phyloP scores from a whole-genome alignment of 2,888 invertebrate species.

The Apamea crenata region DNA sequence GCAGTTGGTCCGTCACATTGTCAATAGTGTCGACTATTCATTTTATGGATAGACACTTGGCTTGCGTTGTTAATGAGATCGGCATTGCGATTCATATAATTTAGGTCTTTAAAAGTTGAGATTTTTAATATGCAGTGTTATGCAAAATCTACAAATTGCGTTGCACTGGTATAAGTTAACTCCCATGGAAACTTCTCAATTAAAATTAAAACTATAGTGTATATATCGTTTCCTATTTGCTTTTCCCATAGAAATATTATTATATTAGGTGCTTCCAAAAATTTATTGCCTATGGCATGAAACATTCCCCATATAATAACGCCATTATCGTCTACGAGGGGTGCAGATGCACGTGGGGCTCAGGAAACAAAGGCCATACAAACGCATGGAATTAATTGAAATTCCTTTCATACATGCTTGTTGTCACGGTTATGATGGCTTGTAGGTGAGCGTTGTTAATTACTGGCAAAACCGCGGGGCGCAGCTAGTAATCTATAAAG shows the following conservation, averaged over 20 bases:
- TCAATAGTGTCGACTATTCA: background rate
- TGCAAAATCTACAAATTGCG: background rate
- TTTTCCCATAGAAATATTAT: constrained; percentile 63
- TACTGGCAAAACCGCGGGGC: too few relatives aligned
- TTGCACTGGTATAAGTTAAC: background rate
- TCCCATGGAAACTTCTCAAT: background rate
- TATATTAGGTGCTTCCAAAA: constrained; percentile 59
- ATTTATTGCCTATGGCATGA: constrained; percentile 57
- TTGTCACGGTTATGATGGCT: constrained; percentile 40
- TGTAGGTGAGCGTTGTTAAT: background rate
- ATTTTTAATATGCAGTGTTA: background rate
- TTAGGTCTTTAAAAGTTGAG: background rate
- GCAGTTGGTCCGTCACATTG: constrained; percentile 28
- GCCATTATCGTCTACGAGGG: constrained; percentile 45
- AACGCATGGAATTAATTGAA: constrained; percentile 47
- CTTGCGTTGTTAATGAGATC: background rate
- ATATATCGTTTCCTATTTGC: constrained; percentile 47
- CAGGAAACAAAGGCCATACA: constrained; percentile 49
- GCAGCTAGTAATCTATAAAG: too few relatives aligned
- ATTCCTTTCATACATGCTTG: constrained; percentile 47
- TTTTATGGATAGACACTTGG: background rate
- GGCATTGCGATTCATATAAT: background rate
- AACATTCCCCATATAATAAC: constrained; percentile 48
- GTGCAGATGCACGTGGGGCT: constrained; percentile 52
- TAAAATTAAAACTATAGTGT: constrained; percentile 19